phyloP scores from a whole-genome alignment of 2,797 vertebrate species.

The Myoxocephalus aenaeus region DNA sequence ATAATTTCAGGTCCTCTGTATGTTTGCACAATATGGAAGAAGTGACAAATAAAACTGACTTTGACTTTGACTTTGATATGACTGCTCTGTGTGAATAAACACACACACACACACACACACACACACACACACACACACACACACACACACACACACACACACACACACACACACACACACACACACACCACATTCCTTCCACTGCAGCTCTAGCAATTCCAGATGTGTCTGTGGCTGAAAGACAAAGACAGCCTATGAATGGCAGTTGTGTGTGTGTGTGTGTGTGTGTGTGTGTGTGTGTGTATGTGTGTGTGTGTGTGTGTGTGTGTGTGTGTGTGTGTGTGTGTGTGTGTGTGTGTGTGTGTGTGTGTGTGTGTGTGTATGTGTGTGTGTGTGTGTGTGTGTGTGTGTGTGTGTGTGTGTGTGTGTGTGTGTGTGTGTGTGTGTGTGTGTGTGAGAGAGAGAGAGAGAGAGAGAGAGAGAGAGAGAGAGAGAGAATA shows the following conservation, averaged over 20 bases:
- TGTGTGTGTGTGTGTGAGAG: too few species aligned
- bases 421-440: too few species aligned
- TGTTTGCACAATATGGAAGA: too few species aligned
- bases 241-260: conserved; percentile 36
- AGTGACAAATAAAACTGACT: too few species aligned
- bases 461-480: neutral
- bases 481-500: neutral
- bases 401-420: too few species aligned
- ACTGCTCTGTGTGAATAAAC: conserved; percentile 5
- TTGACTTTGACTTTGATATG: too few species aligned
- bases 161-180: conserved; percentile 5
- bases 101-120: conserved; percentile 3
- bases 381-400: neutral
- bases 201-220: conserved; percentile 45
- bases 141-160: neutral
- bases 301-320: neutral
- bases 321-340: too few species aligned
- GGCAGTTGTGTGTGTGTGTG: conserved; percentile 7
- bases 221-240: conserved; percentile 55
- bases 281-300: conserved; percentile 6
- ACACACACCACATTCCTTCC: conserved; percentile 31
- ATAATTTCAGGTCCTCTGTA: too few species aligned
- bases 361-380: too few species aligned
- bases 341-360: too few species aligned
- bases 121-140: conserved; percentile 8